Conservation (phyloP, 2,888 invertebrate species). For the Drosophila pseudotalamancana region DNA sequence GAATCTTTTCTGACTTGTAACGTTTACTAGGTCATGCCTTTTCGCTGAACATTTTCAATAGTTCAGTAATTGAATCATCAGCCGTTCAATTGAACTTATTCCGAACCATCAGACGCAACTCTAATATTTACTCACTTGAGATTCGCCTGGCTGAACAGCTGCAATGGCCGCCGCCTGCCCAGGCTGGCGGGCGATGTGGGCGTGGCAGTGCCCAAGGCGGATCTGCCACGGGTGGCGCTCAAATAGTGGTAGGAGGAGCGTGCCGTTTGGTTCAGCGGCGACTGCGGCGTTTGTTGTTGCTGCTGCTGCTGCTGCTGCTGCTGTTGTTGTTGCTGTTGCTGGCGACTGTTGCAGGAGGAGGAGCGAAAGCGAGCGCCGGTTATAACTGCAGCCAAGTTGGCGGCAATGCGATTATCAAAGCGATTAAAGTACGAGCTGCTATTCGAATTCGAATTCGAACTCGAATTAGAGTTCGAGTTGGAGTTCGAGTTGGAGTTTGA, state of each 20-base stretch:
- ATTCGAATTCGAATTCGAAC: constrained; percentile 39
- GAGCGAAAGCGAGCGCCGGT: constrained; percentile 78
- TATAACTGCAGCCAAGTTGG: constrained; percentile 78
- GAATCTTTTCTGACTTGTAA: too few species aligned
- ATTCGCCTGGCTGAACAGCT: constrained; percentile 81
- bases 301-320: background rate
- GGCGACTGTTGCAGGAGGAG: constrained; percentile 72
- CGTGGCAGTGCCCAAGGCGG: constrained; percentile 33
- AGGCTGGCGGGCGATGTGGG: constrained; percentile 61
- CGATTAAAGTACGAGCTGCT: constrained; percentile 80
- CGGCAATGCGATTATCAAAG: constrained; percentile 80
- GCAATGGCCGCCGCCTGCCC: constrained; percentile 77
- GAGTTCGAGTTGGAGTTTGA: constrained; percentile 41
- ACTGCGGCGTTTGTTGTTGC: constrained; percentile 5
- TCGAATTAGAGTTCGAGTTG: constrained; percentile 62
- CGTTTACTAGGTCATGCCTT: too few species aligned
- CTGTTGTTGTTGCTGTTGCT: constrained; percentile 29
- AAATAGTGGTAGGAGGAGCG: constrained; percentile 38
- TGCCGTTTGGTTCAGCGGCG: constrained; percentile 4
- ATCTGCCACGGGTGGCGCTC: constrained; percentile 27
- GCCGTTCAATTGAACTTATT: too few species aligned
- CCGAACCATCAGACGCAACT: too few species aligned
- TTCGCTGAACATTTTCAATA: too few species aligned
- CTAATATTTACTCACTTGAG: constrained; percentile 81
- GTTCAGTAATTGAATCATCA: too few species aligned